phyloP scores from a whole-genome alignment of 1,140 invertebrate genomes.

The Amyelois transitella region DNA sequence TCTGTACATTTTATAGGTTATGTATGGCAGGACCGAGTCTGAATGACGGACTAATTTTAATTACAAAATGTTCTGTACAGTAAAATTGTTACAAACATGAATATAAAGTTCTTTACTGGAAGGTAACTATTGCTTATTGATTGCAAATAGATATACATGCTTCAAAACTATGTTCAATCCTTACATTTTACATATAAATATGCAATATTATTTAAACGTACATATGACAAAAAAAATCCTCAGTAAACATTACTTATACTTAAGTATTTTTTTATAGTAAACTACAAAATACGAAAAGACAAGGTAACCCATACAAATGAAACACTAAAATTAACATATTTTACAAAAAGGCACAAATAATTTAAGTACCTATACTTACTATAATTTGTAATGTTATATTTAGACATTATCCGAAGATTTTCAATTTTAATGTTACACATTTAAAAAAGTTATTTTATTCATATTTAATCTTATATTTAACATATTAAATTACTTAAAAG shows the following conservation, averaged over 20 bases:
- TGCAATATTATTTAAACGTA: neutral
- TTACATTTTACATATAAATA: neutral
- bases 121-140: constrained; percentile 43
- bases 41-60: constrained; percentile 8
- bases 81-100: constrained; percentile 21
- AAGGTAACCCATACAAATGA: constrained; percentile 24
- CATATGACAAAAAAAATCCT: neutral
- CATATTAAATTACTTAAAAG: neutral
- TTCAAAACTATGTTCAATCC: constrained; percentile 7
- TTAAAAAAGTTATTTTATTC: neutral
- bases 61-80: constrained; percentile 26
- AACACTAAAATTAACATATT: constrained; percentile 14
- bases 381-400: neutral
- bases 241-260: neutral
- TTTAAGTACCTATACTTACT: constrained; percentile 44
- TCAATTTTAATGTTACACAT: neutral
- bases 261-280: neutral
- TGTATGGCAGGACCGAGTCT: neutral
- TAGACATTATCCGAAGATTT: neutral
- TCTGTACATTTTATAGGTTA: neutral
- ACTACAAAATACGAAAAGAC: neutral
- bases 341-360: constrained; percentile 56
- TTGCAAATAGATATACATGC: constrained; percentile 31
- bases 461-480: neutral
- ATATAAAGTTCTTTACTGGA: constrained; percentile 26